These are phyloP conservation scores for Lasioglossum vierecki DNA, from an alignment of 2,888 invertebrate species.

Conservation along the genomic window DNA sequence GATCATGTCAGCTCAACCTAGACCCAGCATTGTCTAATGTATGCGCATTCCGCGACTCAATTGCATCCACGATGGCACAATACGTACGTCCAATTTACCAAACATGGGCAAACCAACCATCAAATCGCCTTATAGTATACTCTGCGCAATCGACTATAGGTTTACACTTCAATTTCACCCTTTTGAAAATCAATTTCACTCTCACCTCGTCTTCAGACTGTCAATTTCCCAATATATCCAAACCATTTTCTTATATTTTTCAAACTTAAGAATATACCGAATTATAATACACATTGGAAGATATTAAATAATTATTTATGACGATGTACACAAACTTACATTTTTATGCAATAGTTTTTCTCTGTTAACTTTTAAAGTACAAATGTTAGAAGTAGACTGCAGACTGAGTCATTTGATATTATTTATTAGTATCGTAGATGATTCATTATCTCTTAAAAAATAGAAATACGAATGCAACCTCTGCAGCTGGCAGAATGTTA, in stretches of 20 bases:
- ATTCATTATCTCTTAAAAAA: too few relatives aligned
- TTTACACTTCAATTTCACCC: too few relatives aligned
- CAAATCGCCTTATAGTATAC: neutral
- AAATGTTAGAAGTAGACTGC: neutral
- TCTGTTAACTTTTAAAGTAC: neutral
- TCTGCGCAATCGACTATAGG: neutral
- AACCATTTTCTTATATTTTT: neutral
- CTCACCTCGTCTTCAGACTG: neutral
- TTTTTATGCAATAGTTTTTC: neutral
- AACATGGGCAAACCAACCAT: neutral
- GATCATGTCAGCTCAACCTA: slow-evolving; percentile 43
- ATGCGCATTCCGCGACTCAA: neutral
- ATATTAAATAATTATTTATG: neutral
- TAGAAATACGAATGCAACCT: too few relatives aligned
- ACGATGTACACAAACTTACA: neutral
- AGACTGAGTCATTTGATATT: neutral
- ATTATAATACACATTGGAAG: neutral
- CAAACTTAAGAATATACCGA: neutral
- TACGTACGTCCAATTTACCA: slow-evolving; percentile 5
- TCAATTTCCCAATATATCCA: neutral
- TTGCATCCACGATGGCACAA: slow-evolving; percentile 6
- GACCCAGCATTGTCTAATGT: slow-evolving; percentile 33
- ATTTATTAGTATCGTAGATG: neutral
- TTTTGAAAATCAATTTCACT: too few relatives aligned
- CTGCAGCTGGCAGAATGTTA: neutral